A percentile compares a stretch with the other conserved stretches of the same genome.
phyloP scores from a whole-genome alignment of 2,888 invertebrate species.

The Rotaria socialis region DNA sequence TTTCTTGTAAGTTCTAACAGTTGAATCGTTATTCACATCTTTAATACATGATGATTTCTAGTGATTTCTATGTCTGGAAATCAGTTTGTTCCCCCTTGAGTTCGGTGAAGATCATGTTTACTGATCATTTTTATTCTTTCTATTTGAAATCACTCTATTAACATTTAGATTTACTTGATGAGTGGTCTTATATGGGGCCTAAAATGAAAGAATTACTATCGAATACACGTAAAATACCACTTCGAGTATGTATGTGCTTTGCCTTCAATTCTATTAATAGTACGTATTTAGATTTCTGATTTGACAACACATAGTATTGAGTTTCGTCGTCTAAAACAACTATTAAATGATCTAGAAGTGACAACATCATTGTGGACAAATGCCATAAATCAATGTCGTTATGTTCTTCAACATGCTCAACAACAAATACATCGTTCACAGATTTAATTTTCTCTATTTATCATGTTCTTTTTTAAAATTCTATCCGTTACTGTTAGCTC shows the following conservation, averaged over 20 bases:
- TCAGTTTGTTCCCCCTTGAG: too few species aligned
- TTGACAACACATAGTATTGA: background rate
- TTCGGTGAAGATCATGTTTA: too few species aligned
- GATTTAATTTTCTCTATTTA: background rate
- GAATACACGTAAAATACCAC: background rate
- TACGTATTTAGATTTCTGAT: background rate
- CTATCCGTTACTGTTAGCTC: background rate
- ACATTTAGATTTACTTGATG: background rate
- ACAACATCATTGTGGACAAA: background rate
- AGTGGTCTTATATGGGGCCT: background rate
- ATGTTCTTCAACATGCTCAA: conserved; percentile 21
- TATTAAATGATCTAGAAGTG: conserved; percentile 9
- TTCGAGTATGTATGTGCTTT: background rate
- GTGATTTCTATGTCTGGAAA: too few species aligned
- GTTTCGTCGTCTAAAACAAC: conserved; percentile 5
- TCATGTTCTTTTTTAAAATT: background rate
- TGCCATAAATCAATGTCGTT: background rate
- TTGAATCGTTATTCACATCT: too few species aligned
- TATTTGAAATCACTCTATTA: background rate
- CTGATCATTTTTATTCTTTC: too few species aligned
- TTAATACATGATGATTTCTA: too few species aligned
- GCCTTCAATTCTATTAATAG: background rate
- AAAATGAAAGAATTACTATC: background rate
- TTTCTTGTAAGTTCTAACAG: too few species aligned
- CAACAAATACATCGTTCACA: background rate